These are phyloP conservation scores for Panurus biarmicus DNA, from an alignment of 2,113 vertebrate species.

Conservation along the genomic window DNA sequence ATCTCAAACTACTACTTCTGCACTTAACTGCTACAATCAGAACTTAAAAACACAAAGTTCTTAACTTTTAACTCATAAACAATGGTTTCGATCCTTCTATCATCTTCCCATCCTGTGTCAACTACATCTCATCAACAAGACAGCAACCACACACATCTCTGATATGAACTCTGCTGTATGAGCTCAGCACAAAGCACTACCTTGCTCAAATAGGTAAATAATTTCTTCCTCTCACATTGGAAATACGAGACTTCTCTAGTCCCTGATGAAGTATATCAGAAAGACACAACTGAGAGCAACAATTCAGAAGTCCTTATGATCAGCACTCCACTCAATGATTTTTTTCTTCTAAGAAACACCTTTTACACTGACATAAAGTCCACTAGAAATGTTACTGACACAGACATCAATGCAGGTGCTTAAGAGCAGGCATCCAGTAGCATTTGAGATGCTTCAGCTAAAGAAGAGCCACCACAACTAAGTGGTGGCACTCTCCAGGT, in stretches of 20 bases:
- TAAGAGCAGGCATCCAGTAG: background rate
- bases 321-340: background rate
- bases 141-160: background rate
- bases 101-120: background rate
- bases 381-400: background rate
- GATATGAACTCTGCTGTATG: fast-evolving
- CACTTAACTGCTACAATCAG: background rate
- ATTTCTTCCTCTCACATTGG: background rate
- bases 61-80: background rate
- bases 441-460: background rate
- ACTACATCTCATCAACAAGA: background rate
- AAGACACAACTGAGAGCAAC: background rate
- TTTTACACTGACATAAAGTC: background rate
- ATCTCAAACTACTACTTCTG: background rate
- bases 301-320: background rate
- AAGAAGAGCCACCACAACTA: background rate
- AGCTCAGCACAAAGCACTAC: background rate
- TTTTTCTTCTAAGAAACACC: background rate
- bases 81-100: background rate
- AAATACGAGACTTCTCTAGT: background rate
- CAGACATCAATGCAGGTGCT: background rate
- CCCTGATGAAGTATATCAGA: background rate
- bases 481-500: background rate
- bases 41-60: background rate
- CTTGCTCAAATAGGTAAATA: background rate